Conservation (phyloP, 2,888 invertebrate species). For the Caenorhabditis angaria region DNA sequence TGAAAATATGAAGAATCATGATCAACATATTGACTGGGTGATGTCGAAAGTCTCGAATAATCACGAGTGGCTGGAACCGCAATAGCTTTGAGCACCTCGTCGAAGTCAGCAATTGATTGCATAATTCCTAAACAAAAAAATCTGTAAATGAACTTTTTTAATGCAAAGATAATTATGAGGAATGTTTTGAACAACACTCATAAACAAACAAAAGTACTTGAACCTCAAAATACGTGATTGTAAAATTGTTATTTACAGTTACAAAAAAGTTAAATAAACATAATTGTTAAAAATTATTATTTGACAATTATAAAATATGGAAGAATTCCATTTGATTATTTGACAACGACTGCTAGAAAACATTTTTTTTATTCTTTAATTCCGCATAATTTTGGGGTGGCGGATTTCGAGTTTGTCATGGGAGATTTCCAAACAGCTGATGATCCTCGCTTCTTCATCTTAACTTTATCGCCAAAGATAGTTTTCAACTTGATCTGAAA, state of each 20-base stretch:
- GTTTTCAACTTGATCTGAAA: conserved; percentile 23
- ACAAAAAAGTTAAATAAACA: background rate
- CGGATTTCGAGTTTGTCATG: background rate
- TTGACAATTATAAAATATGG: background rate
- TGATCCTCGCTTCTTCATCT: conserved; percentile 28
- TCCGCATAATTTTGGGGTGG: background rate
- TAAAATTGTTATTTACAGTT: conserved; percentile 4
- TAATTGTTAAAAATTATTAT: background rate
- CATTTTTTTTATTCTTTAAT: conserved; percentile 6
- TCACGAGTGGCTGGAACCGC: conserved; percentile 33
- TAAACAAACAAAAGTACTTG: background rate
- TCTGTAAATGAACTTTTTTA: conserved; percentile 11
- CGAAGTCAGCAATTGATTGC: conserved; percentile 27
- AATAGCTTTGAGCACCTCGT: conserved; percentile 29
- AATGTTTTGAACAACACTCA: background rate
- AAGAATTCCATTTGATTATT: conserved; percentile 5
- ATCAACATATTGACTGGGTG: conserved; percentile 35
- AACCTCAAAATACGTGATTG: background rate
- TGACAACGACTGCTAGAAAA: background rate
- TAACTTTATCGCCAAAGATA: conserved; percentile 26
- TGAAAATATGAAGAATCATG: conserved; percentile 32
- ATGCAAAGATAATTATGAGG: background rate
- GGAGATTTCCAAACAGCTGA: conserved; percentile 41
- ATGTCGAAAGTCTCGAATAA: conserved; percentile 38
- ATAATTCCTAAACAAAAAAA: conserved; percentile 10